phyloP scores from a whole-genome alignment of 2,113 vertebrate genomes.

The Acrocephalus kingi region DNA sequence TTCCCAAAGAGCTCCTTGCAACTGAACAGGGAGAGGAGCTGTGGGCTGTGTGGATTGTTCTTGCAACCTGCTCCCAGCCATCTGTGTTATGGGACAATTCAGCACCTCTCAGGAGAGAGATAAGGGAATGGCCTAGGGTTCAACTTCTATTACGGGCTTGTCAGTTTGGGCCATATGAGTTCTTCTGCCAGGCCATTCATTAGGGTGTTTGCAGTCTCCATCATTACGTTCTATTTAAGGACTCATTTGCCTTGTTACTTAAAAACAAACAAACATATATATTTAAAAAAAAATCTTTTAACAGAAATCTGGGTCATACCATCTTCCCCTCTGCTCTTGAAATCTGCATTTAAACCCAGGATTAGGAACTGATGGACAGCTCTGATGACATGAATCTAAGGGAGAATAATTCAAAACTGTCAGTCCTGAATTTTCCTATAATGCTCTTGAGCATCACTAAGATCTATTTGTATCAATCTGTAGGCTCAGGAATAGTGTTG shows the following conservation, averaged over 20 bases:
- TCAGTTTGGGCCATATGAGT: neutral
- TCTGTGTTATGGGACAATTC: neutral
- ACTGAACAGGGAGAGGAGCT: neutral
- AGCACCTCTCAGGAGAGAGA: neutral
- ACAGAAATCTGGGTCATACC: neutral
- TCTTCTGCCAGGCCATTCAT: neutral
- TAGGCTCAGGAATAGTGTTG: neutral
- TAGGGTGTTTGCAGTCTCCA: neutral
- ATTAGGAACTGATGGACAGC: neutral
- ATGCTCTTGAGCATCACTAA: neutral
- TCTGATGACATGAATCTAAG: neutral
- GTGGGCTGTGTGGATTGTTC: neutral
- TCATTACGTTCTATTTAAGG: neutral
- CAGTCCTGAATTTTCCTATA: neutral
- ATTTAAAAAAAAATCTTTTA: neutral
- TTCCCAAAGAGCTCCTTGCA: neutral
- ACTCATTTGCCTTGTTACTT: neutral
- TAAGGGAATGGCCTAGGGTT: neutral
- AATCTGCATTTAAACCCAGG: neutral
- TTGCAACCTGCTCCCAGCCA: neutral
- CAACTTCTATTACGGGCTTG: accelerated
- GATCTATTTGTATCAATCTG: neutral
- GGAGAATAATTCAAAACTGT: neutral
- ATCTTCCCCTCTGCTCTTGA: neutral
- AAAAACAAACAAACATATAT: no score